Evolutionary conservation across 2,888 invertebrate genomes (phyloP).

Genomic region (Arge pagana): DNA sequence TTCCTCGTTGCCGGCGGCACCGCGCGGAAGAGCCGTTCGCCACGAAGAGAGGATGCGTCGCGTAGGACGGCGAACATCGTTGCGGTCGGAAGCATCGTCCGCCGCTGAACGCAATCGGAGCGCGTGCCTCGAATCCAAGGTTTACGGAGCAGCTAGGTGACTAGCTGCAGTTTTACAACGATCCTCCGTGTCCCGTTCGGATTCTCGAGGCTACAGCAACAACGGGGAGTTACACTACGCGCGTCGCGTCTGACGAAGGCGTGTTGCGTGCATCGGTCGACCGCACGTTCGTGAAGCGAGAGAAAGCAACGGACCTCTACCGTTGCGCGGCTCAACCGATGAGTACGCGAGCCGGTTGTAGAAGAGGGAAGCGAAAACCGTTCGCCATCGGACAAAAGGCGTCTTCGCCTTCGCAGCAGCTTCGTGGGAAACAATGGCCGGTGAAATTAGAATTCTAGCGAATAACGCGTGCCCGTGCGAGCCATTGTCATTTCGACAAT

Average conservation of each 20-base stretch:
- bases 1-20: too few relatives aligned
- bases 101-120: too few relatives aligned
- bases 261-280: not conserved
- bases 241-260: not conserved
- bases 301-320: constrained; percentile 7
- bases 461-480: constrained; percentile 4
- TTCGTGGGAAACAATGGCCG: constrained; percentile 9
- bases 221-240: not conserved
- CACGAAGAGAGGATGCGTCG: too few relatives aligned
- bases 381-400: not conserved
- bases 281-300: not conserved
- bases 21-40: too few relatives aligned
- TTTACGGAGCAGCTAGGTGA: too few relatives aligned
- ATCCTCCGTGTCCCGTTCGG: too few relatives aligned
- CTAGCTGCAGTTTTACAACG: too few relatives aligned
- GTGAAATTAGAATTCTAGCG: constrained; percentile 9
- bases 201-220: not conserved
- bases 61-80: too few relatives aligned
- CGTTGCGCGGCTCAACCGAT: not conserved
- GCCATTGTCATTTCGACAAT: constrained; percentile 8
- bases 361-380: not conserved
- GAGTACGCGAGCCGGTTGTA: too few relatives aligned
- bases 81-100: too few relatives aligned
- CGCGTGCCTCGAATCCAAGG: too few relatives aligned
- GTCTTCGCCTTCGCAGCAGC: too few relatives aligned